A percentile compares a stretch with the other conserved stretches of the same genome.
Evolutionary conservation across 2,888 invertebrate genomes (phyloP).

Genomic region (Willowsia nigromaculata): DNA sequence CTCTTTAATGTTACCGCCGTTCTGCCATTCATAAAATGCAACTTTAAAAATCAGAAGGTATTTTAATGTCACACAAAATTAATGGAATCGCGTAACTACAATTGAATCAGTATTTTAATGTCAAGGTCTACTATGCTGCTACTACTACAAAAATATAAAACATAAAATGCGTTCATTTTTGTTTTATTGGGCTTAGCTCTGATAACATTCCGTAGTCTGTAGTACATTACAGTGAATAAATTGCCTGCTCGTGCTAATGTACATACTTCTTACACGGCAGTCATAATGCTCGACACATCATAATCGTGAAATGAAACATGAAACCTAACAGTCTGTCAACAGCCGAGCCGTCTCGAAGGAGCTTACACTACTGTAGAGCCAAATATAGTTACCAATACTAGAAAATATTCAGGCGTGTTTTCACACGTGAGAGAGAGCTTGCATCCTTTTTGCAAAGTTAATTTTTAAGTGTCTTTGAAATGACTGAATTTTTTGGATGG

Average conservation of each 20-base stretch:
- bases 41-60: background rate
- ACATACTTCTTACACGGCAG: background rate
- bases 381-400: no score
- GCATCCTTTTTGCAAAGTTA: background rate
- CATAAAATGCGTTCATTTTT: background rate
- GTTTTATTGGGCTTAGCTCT: no score
- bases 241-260: background rate
- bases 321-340: background rate
- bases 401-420: no score
- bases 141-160: background rate
- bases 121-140: constrained; percentile 6
- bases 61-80: background rate
- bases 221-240: background rate
- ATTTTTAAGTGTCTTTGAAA: no score
- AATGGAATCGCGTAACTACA: background rate
- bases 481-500: no score
- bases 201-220: no score
- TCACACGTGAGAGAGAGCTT: no score
- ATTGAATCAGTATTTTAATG: background rate
- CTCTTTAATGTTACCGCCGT: background rate
- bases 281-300: no score
- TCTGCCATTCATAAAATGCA: background rate
- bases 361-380: background rate
- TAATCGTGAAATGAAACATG: background rate
- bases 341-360: background rate